phyloP scores from a whole-genome alignment of 2,113 vertebrate genomes.

The Aspiorhynchus laticeps region DNA sequence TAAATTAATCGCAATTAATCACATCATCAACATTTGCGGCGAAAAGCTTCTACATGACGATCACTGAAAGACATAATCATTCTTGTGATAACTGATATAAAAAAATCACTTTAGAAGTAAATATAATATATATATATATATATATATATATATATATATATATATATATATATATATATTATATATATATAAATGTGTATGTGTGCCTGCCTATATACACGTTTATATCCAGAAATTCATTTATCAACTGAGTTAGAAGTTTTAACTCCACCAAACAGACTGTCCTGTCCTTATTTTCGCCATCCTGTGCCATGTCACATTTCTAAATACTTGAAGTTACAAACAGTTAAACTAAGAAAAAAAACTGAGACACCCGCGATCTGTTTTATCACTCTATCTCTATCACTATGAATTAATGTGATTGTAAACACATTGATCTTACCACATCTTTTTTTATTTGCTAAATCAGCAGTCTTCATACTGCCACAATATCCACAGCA shows the following conservation, averaged over 20 bases:
- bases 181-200: too few species aligned
- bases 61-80: neutral
- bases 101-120: neutral
- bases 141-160: too few species aligned
- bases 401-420: neutral
- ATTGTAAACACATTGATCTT: neutral
- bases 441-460: neutral
- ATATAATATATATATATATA: neutral
- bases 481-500: neutral
- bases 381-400: neutral
- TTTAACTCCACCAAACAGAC: neutral
- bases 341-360: neutral
- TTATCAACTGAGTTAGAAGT: too few species aligned
- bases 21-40: constrained; percentile 5
- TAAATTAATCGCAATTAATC: constrained; percentile 7
- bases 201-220: too few species aligned
- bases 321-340: neutral
- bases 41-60: neutral
- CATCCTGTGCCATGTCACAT: neutral
- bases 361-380: neutral
- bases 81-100: neutral
- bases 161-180: too few species aligned
- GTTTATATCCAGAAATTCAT: too few species aligned
- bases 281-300: neutral
- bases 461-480: neutral